phyloP scores from a whole-genome alignment of 1,140 invertebrate species.

The Lucilia sericata region DNA sequence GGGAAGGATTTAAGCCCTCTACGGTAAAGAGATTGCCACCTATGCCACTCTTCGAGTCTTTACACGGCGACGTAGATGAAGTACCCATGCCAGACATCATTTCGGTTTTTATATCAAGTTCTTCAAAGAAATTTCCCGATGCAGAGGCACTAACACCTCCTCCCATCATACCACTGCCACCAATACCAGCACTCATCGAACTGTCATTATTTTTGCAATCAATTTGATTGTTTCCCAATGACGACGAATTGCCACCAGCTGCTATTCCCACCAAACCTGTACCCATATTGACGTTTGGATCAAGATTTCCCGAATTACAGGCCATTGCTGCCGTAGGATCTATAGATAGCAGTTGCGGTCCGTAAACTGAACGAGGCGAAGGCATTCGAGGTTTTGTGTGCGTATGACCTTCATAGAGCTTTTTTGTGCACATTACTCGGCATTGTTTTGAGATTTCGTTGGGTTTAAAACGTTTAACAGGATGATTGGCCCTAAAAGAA shows the following conservation, averaged over 20 bases:
- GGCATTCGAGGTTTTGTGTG: conserved; percentile 70
- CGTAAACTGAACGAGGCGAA: conserved; percentile 61
- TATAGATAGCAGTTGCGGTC: conserved; percentile 55
- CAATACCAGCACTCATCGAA: conserved; percentile 35
- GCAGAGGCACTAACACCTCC: neutral
- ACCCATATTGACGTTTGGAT: conserved; percentile 20
- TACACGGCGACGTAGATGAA: conserved; percentile 59
- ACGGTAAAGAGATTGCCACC: conserved; percentile 85
- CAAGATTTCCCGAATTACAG: neutral
- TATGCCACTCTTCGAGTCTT: conserved; percentile 69
- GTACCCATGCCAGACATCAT: conserved; percentile 45
- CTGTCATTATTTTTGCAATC: conserved; percentile 40
- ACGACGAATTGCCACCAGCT: neutral
- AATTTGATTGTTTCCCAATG: conserved; percentile 37
- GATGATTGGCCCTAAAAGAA: conserved; percentile 80
- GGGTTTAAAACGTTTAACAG: conserved; percentile 84
- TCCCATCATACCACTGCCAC: conserved; percentile 43
- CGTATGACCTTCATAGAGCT: conserved; percentile 74
- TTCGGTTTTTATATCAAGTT: conserved; percentile 62
- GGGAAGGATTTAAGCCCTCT: conserved; percentile 86
- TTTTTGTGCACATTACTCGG: conserved; percentile 61
- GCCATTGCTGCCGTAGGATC: conserved; percentile 47
- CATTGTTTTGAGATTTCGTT: conserved; percentile 63
- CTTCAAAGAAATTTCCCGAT: conserved; percentile 53
- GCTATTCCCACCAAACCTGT: conserved; percentile 58